A percentile compares a stretch with the other conserved stretches of the same genome.
phyloP scores from a whole-genome alignment of 2,888 invertebrate species.

The Calliscelio sp. region DNA sequence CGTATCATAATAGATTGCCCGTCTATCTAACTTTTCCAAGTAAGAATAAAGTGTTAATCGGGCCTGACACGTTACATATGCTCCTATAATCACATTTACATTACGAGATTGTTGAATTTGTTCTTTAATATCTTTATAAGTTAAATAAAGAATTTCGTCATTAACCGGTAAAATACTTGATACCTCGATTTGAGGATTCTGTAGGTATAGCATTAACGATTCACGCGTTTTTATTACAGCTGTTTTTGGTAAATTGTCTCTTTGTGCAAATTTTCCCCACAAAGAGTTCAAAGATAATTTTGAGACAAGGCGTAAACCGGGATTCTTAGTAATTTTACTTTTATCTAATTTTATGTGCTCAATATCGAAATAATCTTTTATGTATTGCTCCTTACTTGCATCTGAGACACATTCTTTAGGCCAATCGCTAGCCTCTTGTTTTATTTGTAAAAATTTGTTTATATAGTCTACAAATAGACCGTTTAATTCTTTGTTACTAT shows the following conservation, averaged over 20 bases:
- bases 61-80: conserved; percentile 36
- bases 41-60: conserved; percentile 78
- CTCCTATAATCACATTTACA: conserved; percentile 8
- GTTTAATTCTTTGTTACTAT: conserved; percentile 9
- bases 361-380: conserved; percentile 11
- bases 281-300: conserved; percentile 59
- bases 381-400: conserved; percentile 33
- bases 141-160: not conserved
- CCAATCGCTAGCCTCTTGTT: conserved; percentile 58
- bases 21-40: conserved; percentile 77
- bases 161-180: conserved; percentile 9
- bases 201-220: not conserved
- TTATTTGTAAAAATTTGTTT: conserved; percentile 56
- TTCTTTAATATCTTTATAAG: conserved; percentile 18
- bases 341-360: conserved; percentile 14
- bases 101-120: not conserved
- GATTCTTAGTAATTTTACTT: conserved; percentile 49
- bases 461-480: conserved; percentile 62
- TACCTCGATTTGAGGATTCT: conserved; percentile 6
- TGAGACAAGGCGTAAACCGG: conserved; percentile 14
- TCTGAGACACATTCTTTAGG: conserved; percentile 33
- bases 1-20: conserved; percentile 56
- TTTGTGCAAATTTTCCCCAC: conserved; percentile 55
- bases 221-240: conserved; percentile 27
- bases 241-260: conserved; percentile 15